Conservation (phyloP, 30 jellyfish, hydroid and myxozoan species). For the Aurelia coerulea region DNA sequence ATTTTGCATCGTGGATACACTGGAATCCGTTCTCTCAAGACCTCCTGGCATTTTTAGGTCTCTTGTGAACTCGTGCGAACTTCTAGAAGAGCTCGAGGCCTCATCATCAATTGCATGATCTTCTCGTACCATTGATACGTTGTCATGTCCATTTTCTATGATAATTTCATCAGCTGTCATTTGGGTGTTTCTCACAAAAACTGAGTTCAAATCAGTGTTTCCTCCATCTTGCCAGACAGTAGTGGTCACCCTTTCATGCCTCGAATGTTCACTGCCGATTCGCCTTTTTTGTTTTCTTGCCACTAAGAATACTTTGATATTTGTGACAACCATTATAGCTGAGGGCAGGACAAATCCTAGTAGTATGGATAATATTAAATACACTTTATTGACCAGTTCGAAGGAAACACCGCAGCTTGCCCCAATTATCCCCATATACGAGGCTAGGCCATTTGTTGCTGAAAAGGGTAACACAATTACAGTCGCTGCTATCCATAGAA, state of each 20-base stretch:
- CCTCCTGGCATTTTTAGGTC: too few relatives aligned
- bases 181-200: neutral
- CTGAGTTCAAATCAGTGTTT: neutral
- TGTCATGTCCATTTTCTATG: too few relatives aligned
- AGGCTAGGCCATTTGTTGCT: conserved; percentile 8
- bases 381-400: neutral
- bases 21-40: too few relatives aligned
- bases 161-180: too few relatives aligned
- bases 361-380: neutral
- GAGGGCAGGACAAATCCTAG: conserved; percentile 10
- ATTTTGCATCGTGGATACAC: too few relatives aligned
- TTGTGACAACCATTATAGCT: conserved; percentile 12
- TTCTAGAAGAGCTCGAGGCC: too few relatives aligned
- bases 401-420: conserved; percentile 35
- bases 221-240: too few relatives aligned
- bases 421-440: conserved; percentile 30
- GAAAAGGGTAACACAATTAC: conserved; percentile 8
- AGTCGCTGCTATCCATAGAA: conserved; percentile 20
- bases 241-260: neutral
- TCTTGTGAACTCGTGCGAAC: too few relatives aligned
- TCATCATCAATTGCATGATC: too few relatives aligned
- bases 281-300: conserved; percentile 28
- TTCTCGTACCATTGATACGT: too few relatives aligned
- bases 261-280: neutral
- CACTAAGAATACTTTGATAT: conserved; percentile 23